Conservation (phyloP, 2,113 vertebrate genomes). For the Delphinapterus leucas region DNA sequence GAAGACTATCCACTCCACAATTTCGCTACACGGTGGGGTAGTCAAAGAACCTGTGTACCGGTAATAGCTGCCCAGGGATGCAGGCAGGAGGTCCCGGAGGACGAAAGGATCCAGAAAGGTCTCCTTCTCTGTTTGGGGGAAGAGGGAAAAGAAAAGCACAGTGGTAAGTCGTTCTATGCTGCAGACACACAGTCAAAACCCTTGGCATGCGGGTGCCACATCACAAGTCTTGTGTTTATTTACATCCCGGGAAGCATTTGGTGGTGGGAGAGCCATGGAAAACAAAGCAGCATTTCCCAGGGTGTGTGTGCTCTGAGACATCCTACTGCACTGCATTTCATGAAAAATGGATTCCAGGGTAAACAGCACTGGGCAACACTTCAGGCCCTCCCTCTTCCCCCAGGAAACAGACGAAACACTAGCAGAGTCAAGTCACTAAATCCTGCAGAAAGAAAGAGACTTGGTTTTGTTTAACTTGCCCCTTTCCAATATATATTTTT, state of each 20-base stretch:
- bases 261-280: neutral
- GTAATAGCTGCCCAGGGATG: conserved; percentile 93
- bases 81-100: conserved; percentile 92
- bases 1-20: conserved; percentile 97
- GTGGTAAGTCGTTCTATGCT: accelerated
- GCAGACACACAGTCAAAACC: neutral
- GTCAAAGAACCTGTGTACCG: conserved; percentile 96
- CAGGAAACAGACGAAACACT: neutral
- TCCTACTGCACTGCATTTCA: accelerated
- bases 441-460: neutral
- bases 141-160: conserved; percentile 58
- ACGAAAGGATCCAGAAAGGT: conserved; percentile 97
- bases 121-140: conserved; percentile 91
- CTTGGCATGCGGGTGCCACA: neutral
- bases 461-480: neutral
- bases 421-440: neutral
- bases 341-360: neutral
- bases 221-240: neutral
- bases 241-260: neutral
- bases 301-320: neutral
- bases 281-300: neutral
- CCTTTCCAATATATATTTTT: neutral
- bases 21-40: conserved; percentile 95
- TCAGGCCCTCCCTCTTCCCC: accelerated
- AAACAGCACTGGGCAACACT: accelerated